phyloP scores from a whole-genome alignment of 2,113 vertebrate species.

The Corvus hawaiiensis region DNA sequence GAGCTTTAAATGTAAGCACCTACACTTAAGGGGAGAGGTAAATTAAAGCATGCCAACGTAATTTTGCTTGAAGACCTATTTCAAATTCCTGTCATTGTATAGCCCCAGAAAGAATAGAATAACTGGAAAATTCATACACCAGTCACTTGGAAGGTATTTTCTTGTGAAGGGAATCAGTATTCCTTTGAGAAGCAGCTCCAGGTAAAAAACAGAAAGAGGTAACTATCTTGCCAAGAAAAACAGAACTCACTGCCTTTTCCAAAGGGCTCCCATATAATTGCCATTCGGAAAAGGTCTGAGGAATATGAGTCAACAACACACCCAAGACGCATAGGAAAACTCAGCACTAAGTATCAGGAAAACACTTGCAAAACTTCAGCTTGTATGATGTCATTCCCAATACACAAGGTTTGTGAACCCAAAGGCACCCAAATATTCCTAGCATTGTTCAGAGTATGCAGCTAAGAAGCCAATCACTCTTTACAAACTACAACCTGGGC shows the following conservation, averaged over 20 bases:
- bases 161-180: background rate
- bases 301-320: background rate
- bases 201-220: background rate
- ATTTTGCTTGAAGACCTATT: background rate
- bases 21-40: background rate
- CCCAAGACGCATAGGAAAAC: background rate
- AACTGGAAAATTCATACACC: background rate
- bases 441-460: background rate
- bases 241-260: background rate
- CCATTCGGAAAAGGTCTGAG: background rate
- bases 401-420: background rate
- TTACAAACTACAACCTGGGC: background rate
- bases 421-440: background rate
- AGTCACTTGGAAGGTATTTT: background rate
- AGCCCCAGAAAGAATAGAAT: background rate
- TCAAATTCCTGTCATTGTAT: background rate
- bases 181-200: background rate
- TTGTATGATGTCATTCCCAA: background rate
- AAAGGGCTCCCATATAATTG: background rate
- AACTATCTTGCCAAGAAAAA: background rate
- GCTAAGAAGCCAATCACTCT: background rate
- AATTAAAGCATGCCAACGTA: background rate
- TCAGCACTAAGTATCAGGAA: background rate
- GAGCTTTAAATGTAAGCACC: background rate
- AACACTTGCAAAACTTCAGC: background rate